These are phyloP conservation scores for Psophia crepitans DNA, from an alignment of 2,113 vertebrate species.

Conservation along the genomic window DNA sequence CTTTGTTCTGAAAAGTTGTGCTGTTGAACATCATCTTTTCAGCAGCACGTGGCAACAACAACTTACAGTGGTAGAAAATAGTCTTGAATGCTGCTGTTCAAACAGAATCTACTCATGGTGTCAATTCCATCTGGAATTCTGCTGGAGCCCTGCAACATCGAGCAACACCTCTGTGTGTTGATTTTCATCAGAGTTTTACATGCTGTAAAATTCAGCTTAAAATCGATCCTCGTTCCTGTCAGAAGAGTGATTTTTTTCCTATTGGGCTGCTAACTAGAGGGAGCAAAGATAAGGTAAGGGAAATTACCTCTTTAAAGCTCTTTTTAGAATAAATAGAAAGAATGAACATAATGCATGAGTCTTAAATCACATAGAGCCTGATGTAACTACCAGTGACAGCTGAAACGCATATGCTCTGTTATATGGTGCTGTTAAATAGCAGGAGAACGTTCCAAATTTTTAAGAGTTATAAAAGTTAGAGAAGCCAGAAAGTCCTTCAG, in stretches of 20 bases:
- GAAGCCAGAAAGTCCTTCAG: background rate
- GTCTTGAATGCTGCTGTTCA: background rate
- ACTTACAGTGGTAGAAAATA: background rate
- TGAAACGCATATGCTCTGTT: background rate
- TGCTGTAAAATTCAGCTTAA: background rate
- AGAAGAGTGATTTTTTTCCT: background rate
- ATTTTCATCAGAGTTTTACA: background rate
- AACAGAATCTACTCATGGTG: background rate
- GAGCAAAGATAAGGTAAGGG: background rate
- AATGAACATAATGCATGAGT: background rate
- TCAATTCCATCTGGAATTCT: background rate
- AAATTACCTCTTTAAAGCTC: background rate
- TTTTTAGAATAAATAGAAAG: background rate
- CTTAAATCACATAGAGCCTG: background rate
- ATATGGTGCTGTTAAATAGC: background rate
- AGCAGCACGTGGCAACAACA: background rate
- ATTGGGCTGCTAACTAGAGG: background rate
- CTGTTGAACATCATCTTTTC: background rate
- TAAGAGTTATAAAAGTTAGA: background rate
- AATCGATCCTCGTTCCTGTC: background rate
- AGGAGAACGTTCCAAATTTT: background rate
- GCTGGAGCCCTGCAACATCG: background rate
- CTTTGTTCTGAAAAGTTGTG: background rate
- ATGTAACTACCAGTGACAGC: background rate
- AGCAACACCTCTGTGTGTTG: background rate